phyloP scores from a whole-genome alignment of 2,797 vertebrate species.

The Phyllotis vaccarum region DNA sequence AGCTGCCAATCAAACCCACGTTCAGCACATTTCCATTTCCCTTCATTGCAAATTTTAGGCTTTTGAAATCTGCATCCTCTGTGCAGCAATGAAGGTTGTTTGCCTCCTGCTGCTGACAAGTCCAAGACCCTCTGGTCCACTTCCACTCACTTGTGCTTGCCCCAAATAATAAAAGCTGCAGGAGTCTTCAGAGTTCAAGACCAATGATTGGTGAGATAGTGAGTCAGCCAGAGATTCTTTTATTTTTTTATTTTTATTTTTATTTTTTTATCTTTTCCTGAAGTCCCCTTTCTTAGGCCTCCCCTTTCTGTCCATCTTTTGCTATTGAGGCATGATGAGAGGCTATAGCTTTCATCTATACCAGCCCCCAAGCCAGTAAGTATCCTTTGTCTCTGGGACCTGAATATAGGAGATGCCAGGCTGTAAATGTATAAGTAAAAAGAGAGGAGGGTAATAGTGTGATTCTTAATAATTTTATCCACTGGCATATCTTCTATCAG shows the following conservation, averaged over 20 bases:
- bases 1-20: conserved; percentile 91
- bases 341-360: not conserved
- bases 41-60: conserved; percentile 85
- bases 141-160: conserved; percentile 81
- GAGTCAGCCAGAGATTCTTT: conserved; percentile 45
- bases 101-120: conserved; percentile 79
- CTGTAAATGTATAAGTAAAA: conserved; percentile 22
- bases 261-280: conserved; percentile 36
- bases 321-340: conserved; percentile 25
- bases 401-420: conserved; percentile 50
- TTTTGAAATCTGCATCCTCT: conserved; percentile 86
- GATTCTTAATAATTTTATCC: conserved; percentile 38
- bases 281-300: not conserved
- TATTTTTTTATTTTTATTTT: no score
- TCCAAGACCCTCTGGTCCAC: conserved; percentile 80
- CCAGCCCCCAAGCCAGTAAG: not conserved
- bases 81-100: conserved; percentile 83
- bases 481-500: conserved; percentile 49
- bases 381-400: conserved; percentile 37
- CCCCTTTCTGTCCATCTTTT: not conserved
- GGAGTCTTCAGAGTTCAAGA: conserved; percentile 76
- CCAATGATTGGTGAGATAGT: conserved; percentile 77
- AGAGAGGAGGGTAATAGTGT: not conserved
- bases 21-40: conserved; percentile 90
- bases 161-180: conserved; percentile 78